Evolutionary conservation across 1,140 invertebrate species (phyloP).

Genomic region (Mercenaria mercenaria): DNA sequence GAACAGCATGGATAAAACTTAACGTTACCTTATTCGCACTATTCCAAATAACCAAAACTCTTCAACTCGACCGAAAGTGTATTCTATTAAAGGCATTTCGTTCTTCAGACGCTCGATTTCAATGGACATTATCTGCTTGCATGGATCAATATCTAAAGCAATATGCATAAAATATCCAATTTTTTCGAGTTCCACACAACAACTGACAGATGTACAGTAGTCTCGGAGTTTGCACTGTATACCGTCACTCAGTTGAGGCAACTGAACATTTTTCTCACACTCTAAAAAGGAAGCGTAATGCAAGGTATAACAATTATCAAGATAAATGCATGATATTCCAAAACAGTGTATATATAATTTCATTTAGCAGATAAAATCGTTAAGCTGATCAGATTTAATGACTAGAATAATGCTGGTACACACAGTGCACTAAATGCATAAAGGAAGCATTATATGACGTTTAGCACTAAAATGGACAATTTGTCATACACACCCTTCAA

Average conservation of each 20-base stretch:
- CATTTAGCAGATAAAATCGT: too few relatives aligned
- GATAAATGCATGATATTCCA: too few relatives aligned
- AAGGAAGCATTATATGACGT: too few relatives aligned
- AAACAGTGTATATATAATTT: too few relatives aligned
- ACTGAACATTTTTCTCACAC: not conserved
- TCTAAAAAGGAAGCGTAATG: not conserved
- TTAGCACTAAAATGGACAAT: too few relatives aligned
- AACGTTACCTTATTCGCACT: not conserved
- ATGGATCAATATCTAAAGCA: constrained; percentile 49
- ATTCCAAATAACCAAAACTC: constrained; percentile 18
- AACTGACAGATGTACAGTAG: not conserved
- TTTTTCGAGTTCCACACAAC: not conserved
- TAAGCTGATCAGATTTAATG: too few relatives aligned
- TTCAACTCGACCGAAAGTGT: constrained; percentile 46
- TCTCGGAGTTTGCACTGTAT: not conserved
- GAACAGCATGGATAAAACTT: not conserved
- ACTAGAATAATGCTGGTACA: too few relatives aligned
- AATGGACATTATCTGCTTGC: constrained; percentile 49
- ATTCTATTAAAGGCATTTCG: constrained; percentile 30
- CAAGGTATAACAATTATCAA: too few relatives aligned
- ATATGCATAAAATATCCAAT: not conserved
- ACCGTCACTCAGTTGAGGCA: not conserved
- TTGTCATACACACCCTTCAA: not conserved
- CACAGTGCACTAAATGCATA: too few relatives aligned
- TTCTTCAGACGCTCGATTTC: constrained; percentile 54